Conservation (phyloP, 2,888 invertebrate genomes). For the Petrolisthes manimaculis region DNA sequence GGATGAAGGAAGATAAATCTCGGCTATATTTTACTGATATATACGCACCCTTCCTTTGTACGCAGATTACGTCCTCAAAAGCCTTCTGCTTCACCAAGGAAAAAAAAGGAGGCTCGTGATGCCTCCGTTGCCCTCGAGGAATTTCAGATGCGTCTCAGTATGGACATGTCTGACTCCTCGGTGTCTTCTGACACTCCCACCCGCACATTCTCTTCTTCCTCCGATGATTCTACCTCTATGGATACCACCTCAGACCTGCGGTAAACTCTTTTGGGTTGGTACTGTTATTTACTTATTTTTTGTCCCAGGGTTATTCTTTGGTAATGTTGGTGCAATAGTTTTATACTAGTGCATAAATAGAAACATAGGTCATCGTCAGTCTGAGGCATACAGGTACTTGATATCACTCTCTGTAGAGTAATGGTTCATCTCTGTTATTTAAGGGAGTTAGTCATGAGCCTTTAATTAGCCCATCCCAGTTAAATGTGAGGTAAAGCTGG, state of each 20-base stretch:
- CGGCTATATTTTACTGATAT: constrained; percentile 1
- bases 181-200: constrained; percentile 52
- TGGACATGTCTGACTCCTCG: constrained; percentile 59
- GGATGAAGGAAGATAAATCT: not conserved
- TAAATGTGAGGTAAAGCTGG: too few species aligned
- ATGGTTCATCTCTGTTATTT: too few species aligned
- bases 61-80: constrained; percentile 41
- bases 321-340: too few species aligned
- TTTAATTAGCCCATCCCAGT: too few species aligned
- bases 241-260: constrained; percentile 54
- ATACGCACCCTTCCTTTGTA: not conserved
- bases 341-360: too few species aligned
- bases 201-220: constrained; percentile 54
- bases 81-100: not conserved
- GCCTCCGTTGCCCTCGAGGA: constrained; percentile 52
- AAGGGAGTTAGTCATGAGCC: too few species aligned
- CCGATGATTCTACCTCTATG: constrained; percentile 61
- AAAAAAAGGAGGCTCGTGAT: constrained; percentile 20
- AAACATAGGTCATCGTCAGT: too few species aligned
- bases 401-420: too few species aligned
- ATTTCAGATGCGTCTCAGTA: constrained; percentile 47
- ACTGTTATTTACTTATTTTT: too few species aligned
- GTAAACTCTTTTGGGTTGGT: not conserved
- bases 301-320: too few species aligned
- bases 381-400: too few species aligned